phyloP scores from a whole-genome alignment of 2,113 vertebrate species.

The Colistium nudipinnis region DNA sequence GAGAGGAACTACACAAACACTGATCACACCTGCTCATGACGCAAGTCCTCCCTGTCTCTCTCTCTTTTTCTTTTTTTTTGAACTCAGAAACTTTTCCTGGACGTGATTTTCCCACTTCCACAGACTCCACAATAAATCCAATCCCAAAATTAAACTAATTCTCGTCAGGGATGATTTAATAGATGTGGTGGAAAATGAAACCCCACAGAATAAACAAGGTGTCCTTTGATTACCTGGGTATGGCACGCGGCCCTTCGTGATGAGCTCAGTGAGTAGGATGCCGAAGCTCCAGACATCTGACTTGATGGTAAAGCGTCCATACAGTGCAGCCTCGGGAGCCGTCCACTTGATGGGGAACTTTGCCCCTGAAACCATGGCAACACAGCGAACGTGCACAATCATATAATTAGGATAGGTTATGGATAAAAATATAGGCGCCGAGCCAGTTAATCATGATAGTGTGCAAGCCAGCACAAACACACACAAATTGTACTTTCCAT shows the following conservation, averaged over 20 bases:
- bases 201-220: neutral
- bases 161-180: too few species aligned
- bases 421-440: slow-evolving; percentile 56
- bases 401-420: slow-evolving; percentile 58
- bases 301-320: slow-evolving; percentile 96
- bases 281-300: slow-evolving; percentile 99
- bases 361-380: slow-evolving; percentile 85
- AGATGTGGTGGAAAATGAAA: neutral
- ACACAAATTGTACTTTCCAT: neutral
- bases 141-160: too few species aligned
- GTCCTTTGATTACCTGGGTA: slow-evolving; percentile 89
- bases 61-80: neutral
- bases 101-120: neutral
- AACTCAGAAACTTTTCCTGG: neutral
- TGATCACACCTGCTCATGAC: neutral
- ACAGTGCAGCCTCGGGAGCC: slow-evolving; percentile 94
- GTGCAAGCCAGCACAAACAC: slow-evolving; percentile 8
- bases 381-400: slow-evolving; percentile 51
- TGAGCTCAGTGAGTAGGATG: slow-evolving; percentile 94
- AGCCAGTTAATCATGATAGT: slow-evolving; percentile 51
- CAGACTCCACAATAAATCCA: too few species aligned
- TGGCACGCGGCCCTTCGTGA: slow-evolving; percentile 96
- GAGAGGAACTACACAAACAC: neutral
- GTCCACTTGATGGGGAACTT: slow-evolving; percentile 99
- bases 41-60: neutral